Evolutionary conservation across 2,797 vertebrate genomes (phyloP), one percentile per base, ranked within the genome.

Genomic region (Knipowitschia caucasica): DNA sequence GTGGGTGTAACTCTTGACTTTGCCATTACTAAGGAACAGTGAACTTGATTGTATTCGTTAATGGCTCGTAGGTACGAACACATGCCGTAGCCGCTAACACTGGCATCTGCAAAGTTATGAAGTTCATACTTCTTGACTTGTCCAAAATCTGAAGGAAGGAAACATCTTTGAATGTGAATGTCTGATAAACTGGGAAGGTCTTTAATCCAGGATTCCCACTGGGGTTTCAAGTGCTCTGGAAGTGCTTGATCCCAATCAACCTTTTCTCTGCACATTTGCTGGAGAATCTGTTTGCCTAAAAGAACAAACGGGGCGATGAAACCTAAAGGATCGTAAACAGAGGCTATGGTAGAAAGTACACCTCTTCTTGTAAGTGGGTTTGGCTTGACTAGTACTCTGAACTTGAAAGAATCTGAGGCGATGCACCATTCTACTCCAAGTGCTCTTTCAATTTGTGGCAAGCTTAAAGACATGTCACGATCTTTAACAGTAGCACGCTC

Each of bases 351-450:
- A 8, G 67, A 71, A 1, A 77, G 66, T 3, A 71, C 47, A 38
- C 67, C 69, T 27, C 71, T 69, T 59, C 67, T 79, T 44, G 69
- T 79, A 2, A 54, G 5, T 17, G 57, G 58, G 31, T 70, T 69
- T 0, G 31, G 0, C 17, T 73, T 75, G 1, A 72, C 63, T 63
- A 62, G 23, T 34, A 77, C 57, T 63, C 68, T 77, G 38, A 72
- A 76, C 5, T 67, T 63, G 12, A 75, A 81, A 3, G 50, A 14
- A 4, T 74, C 72, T 7, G 60, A 61, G 44, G 44, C 46, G 1
- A 75, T 4, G 2, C 60, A 70, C 60, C 71, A 81, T 7, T 72
- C 51, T 3, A 73, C 68, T 63, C 63, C 64, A 34, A 77, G 60
- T 8, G 51, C 63, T 60, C 66, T 72, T 12, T 69, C 64, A 11